These are phyloP conservation scores for Catostylus mosaicus DNA, from an alignment of 30 jellyfish, hydroid and myxozoan genomes.

Conservation along the genomic window DNA sequence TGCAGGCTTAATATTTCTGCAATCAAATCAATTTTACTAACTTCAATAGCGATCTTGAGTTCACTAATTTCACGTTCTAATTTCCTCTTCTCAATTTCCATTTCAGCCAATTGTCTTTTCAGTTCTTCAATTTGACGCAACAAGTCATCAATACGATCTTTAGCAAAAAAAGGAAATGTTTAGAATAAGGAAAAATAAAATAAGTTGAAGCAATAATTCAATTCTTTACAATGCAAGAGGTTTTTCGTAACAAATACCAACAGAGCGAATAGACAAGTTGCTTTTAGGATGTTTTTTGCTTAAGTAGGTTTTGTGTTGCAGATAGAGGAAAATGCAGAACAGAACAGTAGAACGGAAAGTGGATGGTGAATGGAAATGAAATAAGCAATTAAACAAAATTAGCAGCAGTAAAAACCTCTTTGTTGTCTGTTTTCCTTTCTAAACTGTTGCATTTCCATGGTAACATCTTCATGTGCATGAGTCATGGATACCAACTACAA, in stretches of 20 bases:
- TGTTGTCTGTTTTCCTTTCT: conserved; percentile 55
- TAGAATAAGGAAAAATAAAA: no score
- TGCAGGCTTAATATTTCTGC: no score
- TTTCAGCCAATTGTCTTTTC: conserved; percentile 43
- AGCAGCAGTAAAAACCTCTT: conserved; percentile 12
- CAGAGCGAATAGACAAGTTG: no score
- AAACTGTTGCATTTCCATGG: conserved; percentile 53
- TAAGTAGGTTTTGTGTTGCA: no score
- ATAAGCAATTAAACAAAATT: neutral
- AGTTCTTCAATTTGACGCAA: conserved; percentile 43
- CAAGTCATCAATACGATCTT: conserved; percentile 64
- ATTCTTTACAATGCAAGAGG: no score
- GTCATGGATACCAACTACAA: conserved; percentile 56
- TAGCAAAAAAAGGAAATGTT: neutral
- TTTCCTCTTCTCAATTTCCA: conserved; percentile 47
- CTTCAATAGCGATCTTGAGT: conserved; percentile 54
- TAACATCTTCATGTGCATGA: conserved; percentile 23
- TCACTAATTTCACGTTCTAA: conserved; percentile 59
- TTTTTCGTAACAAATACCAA: no score
- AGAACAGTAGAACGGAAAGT: no score
- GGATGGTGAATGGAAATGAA: no score
- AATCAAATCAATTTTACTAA: neutral
- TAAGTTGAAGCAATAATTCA: no score
- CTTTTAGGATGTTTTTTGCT: no score
- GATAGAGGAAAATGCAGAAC: no score